A percentile compares a stretch with the other conserved stretches of the same genome.
Conservation (phyloP, 2,888 invertebrate genomes). For the Acleris holmiana region DNA sequence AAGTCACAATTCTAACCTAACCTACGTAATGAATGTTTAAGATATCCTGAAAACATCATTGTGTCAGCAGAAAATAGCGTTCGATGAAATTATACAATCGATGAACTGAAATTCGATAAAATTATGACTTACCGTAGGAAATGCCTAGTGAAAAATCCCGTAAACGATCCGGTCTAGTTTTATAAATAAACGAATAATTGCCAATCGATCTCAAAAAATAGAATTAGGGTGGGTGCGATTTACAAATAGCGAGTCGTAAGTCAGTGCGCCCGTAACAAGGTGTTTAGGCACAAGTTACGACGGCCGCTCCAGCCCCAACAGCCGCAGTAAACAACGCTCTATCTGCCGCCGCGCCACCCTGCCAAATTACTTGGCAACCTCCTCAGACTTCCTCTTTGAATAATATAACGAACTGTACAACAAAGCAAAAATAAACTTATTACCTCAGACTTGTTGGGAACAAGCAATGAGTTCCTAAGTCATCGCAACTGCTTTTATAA, state of each 20-base stretch:
- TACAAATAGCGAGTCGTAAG: slow-evolving; percentile 12
- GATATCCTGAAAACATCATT: no score
- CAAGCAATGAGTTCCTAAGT: slow-evolving; percentile 24
- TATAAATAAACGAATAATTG: not conserved
- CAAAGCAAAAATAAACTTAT: slow-evolving; percentile 68
- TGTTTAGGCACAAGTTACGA: slow-evolving; percentile 79
- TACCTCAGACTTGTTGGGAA: slow-evolving; percentile 46
- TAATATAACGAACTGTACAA: slow-evolving; percentile 73
- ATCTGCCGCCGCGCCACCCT: slow-evolving; percentile 68
- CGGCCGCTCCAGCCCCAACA: slow-evolving; percentile 62
- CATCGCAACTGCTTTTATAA: not conserved
- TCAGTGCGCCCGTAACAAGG: slow-evolving; percentile 60
- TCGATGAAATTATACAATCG: no score
- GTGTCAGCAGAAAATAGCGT: no score
- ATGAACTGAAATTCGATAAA: no score
- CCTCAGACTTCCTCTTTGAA: slow-evolving; percentile 78
- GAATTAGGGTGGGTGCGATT: not conserved
- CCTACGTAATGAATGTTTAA: no score
- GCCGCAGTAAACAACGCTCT: slow-evolving; percentile 76
- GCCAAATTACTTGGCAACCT: slow-evolving; percentile 82
- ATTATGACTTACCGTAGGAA: no score
- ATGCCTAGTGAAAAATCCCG: no score
- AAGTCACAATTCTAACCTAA: no score
- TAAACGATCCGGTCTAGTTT: not conserved
- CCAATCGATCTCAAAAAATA: slow-evolving; percentile 1